phyloP scores from a whole-genome alignment of 1,140 invertebrate species.

The Drepana arcuata region DNA sequence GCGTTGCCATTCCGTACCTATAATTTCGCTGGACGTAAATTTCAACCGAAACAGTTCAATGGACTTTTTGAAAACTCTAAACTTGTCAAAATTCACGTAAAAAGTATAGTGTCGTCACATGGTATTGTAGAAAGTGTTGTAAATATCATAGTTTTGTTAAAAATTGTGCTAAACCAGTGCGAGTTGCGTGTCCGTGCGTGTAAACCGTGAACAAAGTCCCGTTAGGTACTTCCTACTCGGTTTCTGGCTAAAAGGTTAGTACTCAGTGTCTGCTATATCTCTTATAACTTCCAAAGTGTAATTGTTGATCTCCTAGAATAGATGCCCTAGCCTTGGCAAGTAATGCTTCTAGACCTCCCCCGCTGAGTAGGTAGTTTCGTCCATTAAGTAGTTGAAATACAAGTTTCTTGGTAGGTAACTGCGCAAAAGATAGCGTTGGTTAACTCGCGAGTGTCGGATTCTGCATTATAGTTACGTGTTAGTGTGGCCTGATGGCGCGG shows the following conservation, averaged over 20 bases:
- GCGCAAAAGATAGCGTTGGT: slow-evolving; percentile 30
- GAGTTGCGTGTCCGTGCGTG: slow-evolving; percentile 55
- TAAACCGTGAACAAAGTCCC: slow-evolving; percentile 47
- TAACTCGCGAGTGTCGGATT: slow-evolving; percentile 7
- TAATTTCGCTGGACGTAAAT: slow-evolving; percentile 72
- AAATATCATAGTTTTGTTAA: slow-evolving; percentile 45
- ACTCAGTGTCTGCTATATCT: too few relatives aligned
- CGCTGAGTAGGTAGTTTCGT: too few relatives aligned
- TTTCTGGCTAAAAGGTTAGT: slow-evolving; percentile 58
- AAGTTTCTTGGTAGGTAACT: slow-evolving; percentile 32
- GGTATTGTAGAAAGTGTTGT: slow-evolving; percentile 49
- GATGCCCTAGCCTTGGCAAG: too few relatives aligned
- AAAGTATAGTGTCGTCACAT: slow-evolving; percentile 45
- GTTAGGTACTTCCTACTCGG: slow-evolving; percentile 38
- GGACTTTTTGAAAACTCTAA: slow-evolving; percentile 67
- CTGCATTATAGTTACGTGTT: slow-evolving; percentile 13
- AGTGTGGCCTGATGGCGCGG: neutral
- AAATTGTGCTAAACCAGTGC: slow-evolving; percentile 56
- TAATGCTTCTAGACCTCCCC: too few relatives aligned
- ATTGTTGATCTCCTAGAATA: too few relatives aligned
- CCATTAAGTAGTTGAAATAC: too few relatives aligned
- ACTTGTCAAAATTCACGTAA: slow-evolving; percentile 53
- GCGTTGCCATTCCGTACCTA: slow-evolving; percentile 71
- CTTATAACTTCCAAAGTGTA: too few relatives aligned
- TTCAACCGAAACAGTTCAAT: slow-evolving; percentile 72